Evolutionary conservation across 1,140 invertebrate genomes (phyloP).

Genomic region (Pogonomyrmex barbatus): DNA sequence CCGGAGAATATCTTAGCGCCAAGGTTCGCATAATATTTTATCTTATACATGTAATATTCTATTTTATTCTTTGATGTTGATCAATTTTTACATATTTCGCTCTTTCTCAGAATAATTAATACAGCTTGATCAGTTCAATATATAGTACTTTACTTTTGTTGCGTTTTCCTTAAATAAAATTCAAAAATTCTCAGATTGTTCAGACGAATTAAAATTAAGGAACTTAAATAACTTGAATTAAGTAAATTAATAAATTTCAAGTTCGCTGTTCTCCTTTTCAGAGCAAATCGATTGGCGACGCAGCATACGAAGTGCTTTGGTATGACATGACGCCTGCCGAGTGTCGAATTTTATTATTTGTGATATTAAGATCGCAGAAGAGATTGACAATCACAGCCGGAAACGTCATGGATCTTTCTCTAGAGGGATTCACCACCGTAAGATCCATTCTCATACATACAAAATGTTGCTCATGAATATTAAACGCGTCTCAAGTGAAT

Average conservation of each 20-base stretch:
- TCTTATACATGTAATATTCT: background rate
- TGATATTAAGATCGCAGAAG: slow-evolving; percentile 25
- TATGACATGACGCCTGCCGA: slow-evolving; percentile 4
- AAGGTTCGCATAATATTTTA: slow-evolving; percentile 54
- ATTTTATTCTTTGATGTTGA: background rate
- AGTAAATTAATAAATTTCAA: too few relatives aligned
- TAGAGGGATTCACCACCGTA: slow-evolving; percentile 6
- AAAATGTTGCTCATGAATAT: slow-evolving; percentile 32
- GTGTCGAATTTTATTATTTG: background rate
- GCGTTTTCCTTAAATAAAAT: too few relatives aligned
- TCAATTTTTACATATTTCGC: background rate
- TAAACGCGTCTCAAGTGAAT: slow-evolving; percentile 19
- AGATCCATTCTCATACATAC: slow-evolving; percentile 14
- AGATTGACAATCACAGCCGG: slow-evolving; percentile 24
- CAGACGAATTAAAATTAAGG: too few relatives aligned
- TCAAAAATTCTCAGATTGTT: too few relatives aligned
- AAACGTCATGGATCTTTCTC: slow-evolving; percentile 52
- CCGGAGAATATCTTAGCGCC: slow-evolving; percentile 66
- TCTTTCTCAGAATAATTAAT: background rate
- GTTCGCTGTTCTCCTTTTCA: too few relatives aligned
- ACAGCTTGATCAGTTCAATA: background rate
- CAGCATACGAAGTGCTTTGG: slow-evolving; percentile 24
- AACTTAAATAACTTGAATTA: too few relatives aligned
- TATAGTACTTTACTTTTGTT: too few relatives aligned
- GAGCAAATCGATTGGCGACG: background rate